Base-by-base conservation (phyloP, 1,140 invertebrate genomes). In the Oryctes rhinoceros region DNA sequence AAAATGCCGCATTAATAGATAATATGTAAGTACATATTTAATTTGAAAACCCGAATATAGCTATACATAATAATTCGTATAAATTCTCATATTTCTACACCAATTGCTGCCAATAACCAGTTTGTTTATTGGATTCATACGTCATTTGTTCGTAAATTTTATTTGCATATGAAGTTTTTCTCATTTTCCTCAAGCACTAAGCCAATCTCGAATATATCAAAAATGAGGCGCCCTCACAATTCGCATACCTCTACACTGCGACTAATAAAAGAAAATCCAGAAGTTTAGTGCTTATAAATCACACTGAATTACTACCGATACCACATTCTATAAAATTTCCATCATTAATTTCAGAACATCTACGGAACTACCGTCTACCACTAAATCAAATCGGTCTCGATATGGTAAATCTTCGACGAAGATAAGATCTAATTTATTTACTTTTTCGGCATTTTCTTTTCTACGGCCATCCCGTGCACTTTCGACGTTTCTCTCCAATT, bases 381-480 rank as follows among this genome's bases (percentile, higher is more conserved):
- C 53, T 59, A 59, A 59, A 59, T 59, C 53, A 59, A 59, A 37
- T 71, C 65, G 20, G 7, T 71, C 10, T 71, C 65, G 65, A 35
- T 71, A 71, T 71, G 65, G 35, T 71, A 71, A 71, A 71, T 71
- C 65, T 71, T 37, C 65, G 11, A 71, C 37, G 37, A 37, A 71
- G 20, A 71, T 71, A 71, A 71, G 65, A 71, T 71, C 65, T 71
- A 71, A 71, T 37, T 71, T 71, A 71, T 71, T 71, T 71, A 71
- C 65, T 71, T 71, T 71, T 18, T 15, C 24, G 20, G 20, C 11
- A 71, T 71, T 71, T 71, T 35, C 65, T 24, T 37, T 71, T 71
- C 24, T 24, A 24, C 24, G n/a, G 24, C 35, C 65, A 24, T 71
- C 37, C n/a, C 65, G 65, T 1, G 11, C 13, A 71, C 35, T 71